A percentile compares a stretch with the other conserved stretches of the same genome.
Evolutionary conservation across 1,140 invertebrate species (phyloP).

Genomic region (Drosophila nigromelanica): DNA sequence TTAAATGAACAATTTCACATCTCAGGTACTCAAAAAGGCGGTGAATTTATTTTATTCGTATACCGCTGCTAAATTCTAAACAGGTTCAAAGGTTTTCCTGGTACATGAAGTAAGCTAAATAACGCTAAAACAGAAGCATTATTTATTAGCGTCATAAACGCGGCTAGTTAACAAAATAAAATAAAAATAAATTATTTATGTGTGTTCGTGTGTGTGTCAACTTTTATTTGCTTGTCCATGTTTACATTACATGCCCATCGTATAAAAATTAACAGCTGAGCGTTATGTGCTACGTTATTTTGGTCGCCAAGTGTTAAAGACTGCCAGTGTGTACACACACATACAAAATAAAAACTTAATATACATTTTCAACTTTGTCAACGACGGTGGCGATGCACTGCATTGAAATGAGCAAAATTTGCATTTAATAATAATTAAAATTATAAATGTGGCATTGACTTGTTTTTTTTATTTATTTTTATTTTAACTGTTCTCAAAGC

Average conservation of each 20-base stretch:
- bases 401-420: slow-evolving; percentile 52
- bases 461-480: background rate
- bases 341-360: slow-evolving; percentile 7
- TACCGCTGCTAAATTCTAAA: slow-evolving; percentile 4
- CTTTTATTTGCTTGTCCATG: background rate
- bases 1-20: background rate
- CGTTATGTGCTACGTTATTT: slow-evolving; percentile 1
- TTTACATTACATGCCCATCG: background rate
- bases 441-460: slow-evolving; percentile 55
- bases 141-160: slow-evolving; percentile 15
- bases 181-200: no score
- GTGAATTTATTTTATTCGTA: background rate
- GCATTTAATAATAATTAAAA: slow-evolving; percentile 29
- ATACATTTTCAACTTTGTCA: background rate
- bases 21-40: no score
- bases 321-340: slow-evolving; percentile 45
- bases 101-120: slow-evolving; percentile 6
- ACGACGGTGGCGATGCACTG: slow-evolving; percentile 14
- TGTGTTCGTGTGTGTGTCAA: no score
- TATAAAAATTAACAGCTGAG: slow-evolving; percentile 21
- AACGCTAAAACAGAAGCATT: slow-evolving; percentile 1
- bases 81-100: slow-evolving; percentile 10
- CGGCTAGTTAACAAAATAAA: slow-evolving; percentile 7
- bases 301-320: slow-evolving; percentile 20
- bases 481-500: slow-evolving; percentile 19